Evolutionary conservation across 2,888 invertebrate species (phyloP).

Genomic region (Margaritifera margaritifera): DNA sequence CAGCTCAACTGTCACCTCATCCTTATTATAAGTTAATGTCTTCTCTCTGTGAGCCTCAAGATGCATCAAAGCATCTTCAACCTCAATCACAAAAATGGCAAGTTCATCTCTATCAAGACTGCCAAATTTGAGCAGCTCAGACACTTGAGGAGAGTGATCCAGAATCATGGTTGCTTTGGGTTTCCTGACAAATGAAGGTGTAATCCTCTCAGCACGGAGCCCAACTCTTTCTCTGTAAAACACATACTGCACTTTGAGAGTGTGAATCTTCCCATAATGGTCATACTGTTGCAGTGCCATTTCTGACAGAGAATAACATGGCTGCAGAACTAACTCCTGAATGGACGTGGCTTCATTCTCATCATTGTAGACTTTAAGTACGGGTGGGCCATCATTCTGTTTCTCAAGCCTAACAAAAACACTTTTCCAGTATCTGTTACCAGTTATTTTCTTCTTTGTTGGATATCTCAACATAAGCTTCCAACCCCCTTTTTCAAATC

Average conservation of each 20-base stretch:
- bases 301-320: conserved; percentile 94
- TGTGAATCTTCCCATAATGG: conserved; percentile 99
- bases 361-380: conserved; percentile 86
- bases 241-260: conserved; percentile 95
- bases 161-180: conserved; percentile 77
- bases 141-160: conserved; percentile 95
- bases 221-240: conserved; percentile 99
- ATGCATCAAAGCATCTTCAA: conserved; percentile 88
- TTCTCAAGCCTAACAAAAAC: conserved; percentile 90
- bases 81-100: conserved; percentile 90
- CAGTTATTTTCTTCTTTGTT: conserved; percentile 69
- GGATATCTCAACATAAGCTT: conserved; percentile 93
- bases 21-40: conserved; percentile 70
- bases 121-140: conserved; percentile 96
- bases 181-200: conserved; percentile 70
- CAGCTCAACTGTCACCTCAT: conserved; percentile 71
- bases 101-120: conserved; percentile 91
- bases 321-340: conserved; percentile 94
- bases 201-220: conserved; percentile 68
- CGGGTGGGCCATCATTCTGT: conserved; percentile 79
- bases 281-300: conserved; percentile 90
- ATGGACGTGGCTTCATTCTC: conserved; percentile 91
- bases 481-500: conserved; percentile 90
- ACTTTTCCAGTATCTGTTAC: conserved; percentile 94
- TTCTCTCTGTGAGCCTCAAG: conserved; percentile 67